phyloP scores from a whole-genome alignment of 92 coral and sea anemone species.

The Phenganax subtilis region DNA sequence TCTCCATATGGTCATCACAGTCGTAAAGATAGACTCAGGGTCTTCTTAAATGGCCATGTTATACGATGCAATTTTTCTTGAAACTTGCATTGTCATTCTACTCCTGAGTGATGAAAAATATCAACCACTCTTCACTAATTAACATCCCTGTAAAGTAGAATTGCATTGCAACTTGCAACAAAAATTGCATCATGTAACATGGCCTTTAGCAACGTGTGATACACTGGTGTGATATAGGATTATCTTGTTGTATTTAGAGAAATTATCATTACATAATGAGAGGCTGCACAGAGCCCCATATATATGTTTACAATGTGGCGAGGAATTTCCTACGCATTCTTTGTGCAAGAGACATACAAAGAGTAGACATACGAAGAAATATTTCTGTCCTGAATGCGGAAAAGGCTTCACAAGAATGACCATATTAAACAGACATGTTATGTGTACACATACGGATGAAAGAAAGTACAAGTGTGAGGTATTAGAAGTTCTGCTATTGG shows the following conservation, averaged over 20 bases:
- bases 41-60: no score
- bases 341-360: conserved; percentile 20
- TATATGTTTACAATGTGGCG: conserved; percentile 10
- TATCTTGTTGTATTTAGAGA: background rate
- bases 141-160: background rate
- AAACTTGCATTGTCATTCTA: no score
- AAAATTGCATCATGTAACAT: background rate
- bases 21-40: no score
- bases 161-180: background rate
- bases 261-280: background rate
- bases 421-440: conserved; percentile 9
- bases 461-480: conserved; percentile 36
- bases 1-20: background rate
- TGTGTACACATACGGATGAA: conserved; percentile 17
- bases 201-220: background rate
- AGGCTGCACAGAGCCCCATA: background rate
- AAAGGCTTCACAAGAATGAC: conserved; percentile 17
- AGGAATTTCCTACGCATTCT: conserved; percentile 16
- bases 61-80: no score
- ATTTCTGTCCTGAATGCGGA: conserved; percentile 30
- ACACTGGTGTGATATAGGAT: background rate
- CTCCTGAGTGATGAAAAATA: no score
- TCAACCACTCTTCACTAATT: background rate
- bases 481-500: background rate
- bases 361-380: conserved; percentile 12